phyloP scores from a whole-genome alignment of 2,113 vertebrate species.

The Pelmatolapia mariae region DNA sequence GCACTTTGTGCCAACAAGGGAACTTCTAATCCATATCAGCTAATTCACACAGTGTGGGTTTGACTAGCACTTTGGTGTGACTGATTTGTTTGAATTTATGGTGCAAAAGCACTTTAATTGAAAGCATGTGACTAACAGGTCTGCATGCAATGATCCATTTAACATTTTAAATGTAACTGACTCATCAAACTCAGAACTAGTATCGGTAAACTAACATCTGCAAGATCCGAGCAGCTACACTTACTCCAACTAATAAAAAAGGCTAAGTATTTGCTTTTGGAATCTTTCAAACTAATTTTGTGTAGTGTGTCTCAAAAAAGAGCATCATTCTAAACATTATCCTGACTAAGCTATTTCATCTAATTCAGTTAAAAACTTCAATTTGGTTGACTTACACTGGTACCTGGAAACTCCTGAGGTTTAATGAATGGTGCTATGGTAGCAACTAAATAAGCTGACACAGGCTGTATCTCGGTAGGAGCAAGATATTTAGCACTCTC shows the following conservation, averaged over 20 bases:
- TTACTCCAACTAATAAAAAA: not conserved
- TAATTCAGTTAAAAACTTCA: not conserved
- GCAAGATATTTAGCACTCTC: not conserved
- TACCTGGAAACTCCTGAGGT: not conserved
- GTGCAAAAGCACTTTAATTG: not conserved
- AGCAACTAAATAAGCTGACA: not conserved
- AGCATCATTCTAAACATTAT: not conserved
- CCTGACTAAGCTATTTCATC: not conserved
- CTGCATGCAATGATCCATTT: not conserved
- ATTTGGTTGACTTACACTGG: not conserved
- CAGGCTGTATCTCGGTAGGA: not conserved
- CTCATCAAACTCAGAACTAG: not conserved
- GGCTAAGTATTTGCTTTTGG: not conserved
- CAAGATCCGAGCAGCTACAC: not conserved
- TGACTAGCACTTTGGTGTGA: not conserved
- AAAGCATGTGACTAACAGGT: not conserved
- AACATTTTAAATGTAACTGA: not conserved
- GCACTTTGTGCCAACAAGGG: not conserved
- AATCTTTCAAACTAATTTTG: not conserved
- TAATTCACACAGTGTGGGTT: not conserved
- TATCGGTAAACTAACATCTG: not conserved
- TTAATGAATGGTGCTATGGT: not conserved
- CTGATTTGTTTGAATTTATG: not conserved
- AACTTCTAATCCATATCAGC: conserved; percentile 2
- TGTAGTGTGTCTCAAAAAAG: not conserved